These are phyloP conservation scores for Hippoglossus hippoglossus DNA, from an alignment of 2,797 vertebrate species.

Conservation along the genomic window DNA sequence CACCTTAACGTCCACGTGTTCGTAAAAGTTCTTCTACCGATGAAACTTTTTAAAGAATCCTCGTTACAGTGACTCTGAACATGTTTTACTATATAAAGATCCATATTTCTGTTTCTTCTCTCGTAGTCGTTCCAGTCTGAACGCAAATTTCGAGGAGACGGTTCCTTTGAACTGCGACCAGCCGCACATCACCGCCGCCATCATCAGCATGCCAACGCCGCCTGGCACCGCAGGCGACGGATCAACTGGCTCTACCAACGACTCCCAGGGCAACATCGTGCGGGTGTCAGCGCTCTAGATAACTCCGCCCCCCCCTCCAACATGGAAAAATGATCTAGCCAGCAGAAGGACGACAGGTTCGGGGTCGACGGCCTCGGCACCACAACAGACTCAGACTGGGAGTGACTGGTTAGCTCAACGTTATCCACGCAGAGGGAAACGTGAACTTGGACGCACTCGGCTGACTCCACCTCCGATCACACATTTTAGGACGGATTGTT, in stretches of 20 bases:
- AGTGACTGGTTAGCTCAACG: not conserved
- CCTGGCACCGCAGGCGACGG: slow-evolving; percentile 86
- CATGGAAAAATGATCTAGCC: slow-evolving; percentile 6
- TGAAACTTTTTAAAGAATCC: too few species aligned
- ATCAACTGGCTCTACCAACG: slow-evolving; percentile 85
- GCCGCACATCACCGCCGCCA: slow-evolving; percentile 90
- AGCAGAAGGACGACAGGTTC: not conserved
- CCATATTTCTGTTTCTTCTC: not conserved
- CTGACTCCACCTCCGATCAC: too few species aligned
- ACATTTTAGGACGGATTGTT: too few species aligned
- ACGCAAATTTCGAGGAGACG: slow-evolving; percentile 93
- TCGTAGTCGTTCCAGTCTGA: slow-evolving; percentile 83
- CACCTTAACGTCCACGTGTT: too few species aligned
- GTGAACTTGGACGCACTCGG: too few species aligned
- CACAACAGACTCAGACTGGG: not conserved
- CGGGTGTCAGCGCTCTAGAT: slow-evolving; percentile 94
- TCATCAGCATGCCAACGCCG: slow-evolving; percentile 90
- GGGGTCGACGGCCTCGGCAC: too few species aligned
- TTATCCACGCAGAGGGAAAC: too few species aligned
- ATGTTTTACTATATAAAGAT: too few species aligned
- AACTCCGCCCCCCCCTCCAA: not conserved
- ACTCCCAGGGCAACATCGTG: slow-evolving; percentile 91
- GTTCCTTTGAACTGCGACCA: slow-evolving; percentile 93
- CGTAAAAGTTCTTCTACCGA: too few species aligned
- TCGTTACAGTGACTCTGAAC: too few species aligned